Evolutionary conservation across 2,113 vertebrate genomes (phyloP).

Genomic region (Pachypanchax playfairii): DNA sequence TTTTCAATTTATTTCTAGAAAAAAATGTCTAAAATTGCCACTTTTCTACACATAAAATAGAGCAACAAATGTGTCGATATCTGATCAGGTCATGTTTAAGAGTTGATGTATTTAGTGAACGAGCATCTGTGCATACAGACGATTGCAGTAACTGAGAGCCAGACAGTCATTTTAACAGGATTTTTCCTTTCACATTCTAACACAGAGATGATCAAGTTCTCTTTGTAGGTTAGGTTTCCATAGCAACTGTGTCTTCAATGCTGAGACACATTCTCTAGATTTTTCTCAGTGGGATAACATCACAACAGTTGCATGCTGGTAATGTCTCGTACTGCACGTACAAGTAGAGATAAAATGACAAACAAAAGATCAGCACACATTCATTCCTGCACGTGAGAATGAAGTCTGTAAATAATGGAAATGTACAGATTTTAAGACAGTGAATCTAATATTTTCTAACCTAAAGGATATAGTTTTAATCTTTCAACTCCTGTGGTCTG

Average conservation of each 20-base stretch:
- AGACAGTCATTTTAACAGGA: conserved; percentile 10
- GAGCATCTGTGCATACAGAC: conserved; percentile 8
- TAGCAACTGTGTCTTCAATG: conserved; percentile 57
- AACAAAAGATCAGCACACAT: conserved; percentile 1
- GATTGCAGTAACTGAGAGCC: accelerated
- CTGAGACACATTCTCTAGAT: conserved; percentile 41
- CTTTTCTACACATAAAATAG: no score
- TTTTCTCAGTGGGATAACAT: conserved; percentile 57
- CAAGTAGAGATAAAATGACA: conserved; percentile 9
- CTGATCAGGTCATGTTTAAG: no score
- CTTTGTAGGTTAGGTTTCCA: conserved; percentile 50
- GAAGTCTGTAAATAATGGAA: background rate
- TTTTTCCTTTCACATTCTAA: conserved; percentile 21
- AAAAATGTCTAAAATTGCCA: no score
- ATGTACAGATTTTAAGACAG: no score
- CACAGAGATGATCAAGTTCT: conserved; percentile 25
- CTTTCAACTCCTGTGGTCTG: background rate
- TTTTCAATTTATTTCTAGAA: no score
- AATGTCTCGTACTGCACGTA: conserved; percentile 14
- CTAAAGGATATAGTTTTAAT: background rate
- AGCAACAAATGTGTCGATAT: no score
- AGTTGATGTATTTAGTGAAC: no score
- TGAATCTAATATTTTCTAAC: no score
- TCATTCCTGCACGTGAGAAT: background rate
- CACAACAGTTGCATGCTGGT: conserved; percentile 36